Conservation (phyloP, 2,888 invertebrate species). For the Cyclophora punctaria region DNA sequence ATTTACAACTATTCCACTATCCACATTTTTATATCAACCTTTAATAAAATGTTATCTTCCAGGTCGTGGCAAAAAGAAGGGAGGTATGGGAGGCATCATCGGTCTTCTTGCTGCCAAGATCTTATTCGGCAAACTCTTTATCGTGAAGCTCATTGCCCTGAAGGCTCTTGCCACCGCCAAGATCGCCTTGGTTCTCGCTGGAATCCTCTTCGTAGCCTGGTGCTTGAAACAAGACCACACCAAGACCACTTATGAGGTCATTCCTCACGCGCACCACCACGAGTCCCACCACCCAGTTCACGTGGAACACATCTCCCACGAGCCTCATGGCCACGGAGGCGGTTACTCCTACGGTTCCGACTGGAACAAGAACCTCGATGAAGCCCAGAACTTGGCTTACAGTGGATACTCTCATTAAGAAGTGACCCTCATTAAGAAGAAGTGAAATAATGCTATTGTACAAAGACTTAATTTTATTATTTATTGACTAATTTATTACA, state of each 20-base stretch:
- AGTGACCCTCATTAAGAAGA: conserved; percentile 2
- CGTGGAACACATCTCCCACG: conserved; percentile 64
- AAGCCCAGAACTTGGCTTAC: conserved; percentile 82
- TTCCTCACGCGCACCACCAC: conserved; percentile 71
- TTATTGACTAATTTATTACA: conserved; percentile 63
- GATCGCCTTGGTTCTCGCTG: conserved; percentile 84
- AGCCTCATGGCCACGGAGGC: conserved; percentile 45
- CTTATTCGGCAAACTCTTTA: conserved; percentile 76
- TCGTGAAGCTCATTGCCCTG: conserved; percentile 86
- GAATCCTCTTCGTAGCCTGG: conserved; percentile 76
- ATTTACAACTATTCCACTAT: no score
- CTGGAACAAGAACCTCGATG: conserved; percentile 77
- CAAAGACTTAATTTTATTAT: conserved; percentile 55
- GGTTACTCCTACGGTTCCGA: conserved; percentile 55
- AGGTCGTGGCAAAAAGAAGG: conserved; percentile 85
- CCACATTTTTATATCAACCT: no score
- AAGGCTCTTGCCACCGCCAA: conserved; percentile 89
- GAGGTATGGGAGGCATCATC: conserved; percentile 81
- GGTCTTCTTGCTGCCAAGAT: conserved; percentile 73
- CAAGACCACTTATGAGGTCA: conserved; percentile 65
- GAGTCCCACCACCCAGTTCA: conserved; percentile 78
- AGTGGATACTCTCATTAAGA: conserved; percentile 70
- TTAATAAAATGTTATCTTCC: conserved; percentile 21
- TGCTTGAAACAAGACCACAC: conserved; percentile 61
- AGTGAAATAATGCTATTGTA: conserved; percentile 36